Base-by-base conservation (phyloP, 2,797 vertebrate genomes). In the Zalophus californianus region DNA sequence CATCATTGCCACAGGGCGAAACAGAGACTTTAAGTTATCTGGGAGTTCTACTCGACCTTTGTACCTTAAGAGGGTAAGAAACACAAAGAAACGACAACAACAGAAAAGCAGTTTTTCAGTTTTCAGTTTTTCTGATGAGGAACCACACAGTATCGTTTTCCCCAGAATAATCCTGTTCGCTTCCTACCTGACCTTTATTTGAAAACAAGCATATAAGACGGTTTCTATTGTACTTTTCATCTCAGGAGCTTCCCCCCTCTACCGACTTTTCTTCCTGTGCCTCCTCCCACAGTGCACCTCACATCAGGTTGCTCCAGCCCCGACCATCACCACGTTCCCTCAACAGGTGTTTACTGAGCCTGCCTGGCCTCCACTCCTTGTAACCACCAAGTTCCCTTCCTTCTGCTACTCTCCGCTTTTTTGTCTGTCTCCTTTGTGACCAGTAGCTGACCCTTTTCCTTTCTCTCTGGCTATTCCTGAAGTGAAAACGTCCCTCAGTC, bases 1-100 rank as follows among this genome's bases (percentile, higher is more conserved):
- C 97, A 98, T 97, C 98, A 99, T 99, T 1, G 98, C 97, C 54
- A 99, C 97, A 1, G 98, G 98, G 10, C 98, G 97, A 94, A 99
- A 98, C 5, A 98, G 97, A 87, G 97, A 98, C 60, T 98, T 98
- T 93, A 99, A 94, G 25, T 98, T 98, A 66, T 97, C 98, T 60
- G 98, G 98, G 41, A 99, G 98, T 38, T 98, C 98, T 20, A 98
- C 97, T 25, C 98, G 97, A 21, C 98, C 98, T 97, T 88, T 96
- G 12, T 98, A 98, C 20, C 98, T 99, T 62, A n/a, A 70, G 64
- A 54, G 79, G 27, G 83, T 41, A 41, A 96, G 73, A 79, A 93
- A 98, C 86, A 96, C 35, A 97, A 52, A 91, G 29, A 21, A 50
- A 91, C 25, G 86, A 52, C 50, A 52, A 52, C 3, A 62, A 15